Conservation (phyloP, 1,140 invertebrate species). For the Cepaea nemoralis region DNA sequence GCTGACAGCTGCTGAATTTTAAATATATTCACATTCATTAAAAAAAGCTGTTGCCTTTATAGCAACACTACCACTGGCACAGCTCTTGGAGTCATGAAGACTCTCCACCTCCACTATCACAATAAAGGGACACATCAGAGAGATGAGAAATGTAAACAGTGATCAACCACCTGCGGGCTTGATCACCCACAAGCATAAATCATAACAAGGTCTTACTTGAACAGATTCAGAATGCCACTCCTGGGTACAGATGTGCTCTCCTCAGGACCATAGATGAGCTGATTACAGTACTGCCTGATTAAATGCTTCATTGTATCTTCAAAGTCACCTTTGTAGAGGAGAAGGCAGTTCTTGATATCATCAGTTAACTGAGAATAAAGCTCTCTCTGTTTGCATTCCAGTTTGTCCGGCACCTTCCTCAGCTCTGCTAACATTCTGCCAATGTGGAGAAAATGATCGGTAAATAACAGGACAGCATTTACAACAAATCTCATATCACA, state of each 20-base stretch:
- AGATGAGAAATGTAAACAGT: too few relatives aligned
- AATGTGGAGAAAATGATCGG: neutral
- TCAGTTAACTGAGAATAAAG: constrained; percentile 3
- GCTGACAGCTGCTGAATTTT: too few relatives aligned
- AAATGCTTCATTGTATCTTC: neutral
- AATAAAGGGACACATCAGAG: too few relatives aligned
- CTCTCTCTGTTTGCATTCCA: neutral
- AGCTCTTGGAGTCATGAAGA: too few relatives aligned
- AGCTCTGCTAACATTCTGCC: neutral
- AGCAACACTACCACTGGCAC: too few relatives aligned
- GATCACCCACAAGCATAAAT: too few relatives aligned
- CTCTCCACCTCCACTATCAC: too few relatives aligned
- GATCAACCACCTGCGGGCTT: too few relatives aligned
- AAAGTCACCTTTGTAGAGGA: neutral
- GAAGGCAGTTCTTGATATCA: constrained; percentile 2
- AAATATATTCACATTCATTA: too few relatives aligned
- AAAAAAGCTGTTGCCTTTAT: too few relatives aligned
- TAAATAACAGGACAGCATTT: too few relatives aligned
- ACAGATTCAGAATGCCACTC: neutral
- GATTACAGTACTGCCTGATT: neutral
- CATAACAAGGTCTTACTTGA: neutral
- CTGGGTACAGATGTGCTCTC: neutral
- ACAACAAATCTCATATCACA: too few relatives aligned
- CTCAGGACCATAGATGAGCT: neutral
- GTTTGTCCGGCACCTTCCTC: neutral